A percentile compares a stretch with the other conserved stretches of the same genome.
phyloP scores from a whole-genome alignment of 2,113 vertebrate genomes.

The Saccopteryx leptura region DNA sequence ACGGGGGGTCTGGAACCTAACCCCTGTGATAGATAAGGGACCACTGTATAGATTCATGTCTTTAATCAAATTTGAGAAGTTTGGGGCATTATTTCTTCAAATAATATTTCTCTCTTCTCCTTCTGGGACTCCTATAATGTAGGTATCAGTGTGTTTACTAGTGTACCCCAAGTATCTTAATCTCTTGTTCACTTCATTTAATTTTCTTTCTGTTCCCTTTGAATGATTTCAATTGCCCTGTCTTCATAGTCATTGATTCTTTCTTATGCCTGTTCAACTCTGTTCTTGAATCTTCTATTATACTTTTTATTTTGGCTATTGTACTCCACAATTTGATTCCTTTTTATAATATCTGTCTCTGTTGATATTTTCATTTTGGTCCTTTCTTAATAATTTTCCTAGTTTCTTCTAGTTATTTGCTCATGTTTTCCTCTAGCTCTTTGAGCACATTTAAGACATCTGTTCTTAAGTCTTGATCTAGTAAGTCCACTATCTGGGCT shows the following conservation, averaged over 20 bases:
- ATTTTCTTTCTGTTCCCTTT: background rate
- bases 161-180: background rate
- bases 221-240: background rate
- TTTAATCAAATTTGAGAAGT: background rate
- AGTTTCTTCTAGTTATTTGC: background rate
- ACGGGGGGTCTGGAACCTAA: no score
- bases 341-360: background rate
- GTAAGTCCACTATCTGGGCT: background rate
- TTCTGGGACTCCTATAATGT: background rate
- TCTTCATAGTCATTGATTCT: background rate
- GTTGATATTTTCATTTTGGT: background rate
- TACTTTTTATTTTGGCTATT: background rate
- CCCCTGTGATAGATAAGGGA: no score
- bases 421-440: background rate
- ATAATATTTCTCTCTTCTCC: background rate
- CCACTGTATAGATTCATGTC: background rate
- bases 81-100: background rate
- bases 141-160: background rate
- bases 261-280: background rate
- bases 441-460: conserved; percentile 1
- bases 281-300: background rate
- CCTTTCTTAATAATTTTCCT: background rate
- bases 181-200: background rate
- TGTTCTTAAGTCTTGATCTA: background rate
- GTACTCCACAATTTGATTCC: conserved; percentile 9